Percentiles rank a stretch among this genome's conserved stretches.
Conservation (phyloP, 2,113 vertebrate genomes). For the Nycticryphes semicollaris region DNA sequence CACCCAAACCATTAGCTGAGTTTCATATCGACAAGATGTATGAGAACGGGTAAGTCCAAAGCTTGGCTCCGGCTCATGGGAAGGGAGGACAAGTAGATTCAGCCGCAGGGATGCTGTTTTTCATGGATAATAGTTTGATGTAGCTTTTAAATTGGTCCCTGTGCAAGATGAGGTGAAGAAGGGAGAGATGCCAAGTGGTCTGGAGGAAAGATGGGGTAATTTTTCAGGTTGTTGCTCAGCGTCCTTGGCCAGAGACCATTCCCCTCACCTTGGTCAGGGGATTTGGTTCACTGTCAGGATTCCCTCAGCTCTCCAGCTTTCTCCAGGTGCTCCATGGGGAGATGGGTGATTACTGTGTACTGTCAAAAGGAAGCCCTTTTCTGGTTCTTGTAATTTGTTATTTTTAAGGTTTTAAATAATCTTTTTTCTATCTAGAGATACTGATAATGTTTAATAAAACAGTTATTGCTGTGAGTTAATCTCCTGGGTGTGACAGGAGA, state of each 20-base stretch:
- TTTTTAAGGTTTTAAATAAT: background rate
- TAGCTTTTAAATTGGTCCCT: background rate
- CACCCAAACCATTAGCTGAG: background rate
- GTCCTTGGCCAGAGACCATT: background rate
- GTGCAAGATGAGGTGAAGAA: background rate
- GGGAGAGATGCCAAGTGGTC: background rate
- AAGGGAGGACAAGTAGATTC: background rate
- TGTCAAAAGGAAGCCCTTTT: background rate
- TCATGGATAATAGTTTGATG: too few species aligned
- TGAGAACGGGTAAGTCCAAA: background rate
- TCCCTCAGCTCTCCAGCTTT: background rate
- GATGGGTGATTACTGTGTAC: accelerated
- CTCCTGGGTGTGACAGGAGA: too few species aligned
- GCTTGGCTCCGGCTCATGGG: background rate
- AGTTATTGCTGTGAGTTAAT: background rate
- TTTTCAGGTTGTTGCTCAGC: background rate
- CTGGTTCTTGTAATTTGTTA: background rate
- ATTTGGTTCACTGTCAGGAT: background rate
- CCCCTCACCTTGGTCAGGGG: background rate
- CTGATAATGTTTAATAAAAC: background rate
- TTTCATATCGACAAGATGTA: background rate
- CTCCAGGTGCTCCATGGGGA: background rate
- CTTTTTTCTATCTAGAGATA: background rate
- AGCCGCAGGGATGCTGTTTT: background rate
- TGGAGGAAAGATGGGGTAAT: background rate